Conservation (phyloP, 2,888 invertebrate genomes). For the Cataglyphis livida region DNA sequence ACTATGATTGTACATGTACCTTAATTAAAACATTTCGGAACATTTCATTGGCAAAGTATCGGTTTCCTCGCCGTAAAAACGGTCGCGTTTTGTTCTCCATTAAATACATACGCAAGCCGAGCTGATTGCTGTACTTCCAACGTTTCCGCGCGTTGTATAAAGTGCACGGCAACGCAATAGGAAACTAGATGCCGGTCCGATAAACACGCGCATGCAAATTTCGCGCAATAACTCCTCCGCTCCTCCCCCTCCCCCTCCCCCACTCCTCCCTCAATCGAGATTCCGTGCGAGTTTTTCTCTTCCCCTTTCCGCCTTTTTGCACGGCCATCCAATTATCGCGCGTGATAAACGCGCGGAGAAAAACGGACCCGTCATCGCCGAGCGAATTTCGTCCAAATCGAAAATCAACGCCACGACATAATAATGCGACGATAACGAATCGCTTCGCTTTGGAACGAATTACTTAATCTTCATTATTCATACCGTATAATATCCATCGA, state of each 20-base stretch:
- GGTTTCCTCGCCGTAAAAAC: conserved; percentile 11
- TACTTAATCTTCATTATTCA: not conserved
- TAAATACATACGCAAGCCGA: conserved; percentile 27
- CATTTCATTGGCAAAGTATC: conserved; percentile 1
- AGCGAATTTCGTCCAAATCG: not conserved
- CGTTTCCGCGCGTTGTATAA: conserved; percentile 42
- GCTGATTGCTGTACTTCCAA: conserved; percentile 34
- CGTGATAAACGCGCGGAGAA: conserved; percentile 26
- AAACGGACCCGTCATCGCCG: conserved; percentile 11
- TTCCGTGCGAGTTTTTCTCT: conserved; percentile 11
- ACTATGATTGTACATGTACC: not conserved
- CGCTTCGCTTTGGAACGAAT: not conserved
- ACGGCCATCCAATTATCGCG: conserved; percentile 29
- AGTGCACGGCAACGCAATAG: conserved; percentile 43
- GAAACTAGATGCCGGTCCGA: conserved; percentile 48
- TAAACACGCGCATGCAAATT: conserved; percentile 55
- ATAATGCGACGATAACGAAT: not conserved
- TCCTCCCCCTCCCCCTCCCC: not conserved
- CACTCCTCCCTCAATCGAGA: not conserved
- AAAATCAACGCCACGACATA: not conserved
- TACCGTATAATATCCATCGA: not conserved
- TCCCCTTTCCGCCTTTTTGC: not conserved
- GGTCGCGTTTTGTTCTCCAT: conserved; percentile 43
- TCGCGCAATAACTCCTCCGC: conserved; percentile 28
- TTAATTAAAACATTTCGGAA: conserved; percentile 1